phyloP scores from a whole-genome alignment of 64 coral and sea anemone species.

The Montipora cactus region DNA sequence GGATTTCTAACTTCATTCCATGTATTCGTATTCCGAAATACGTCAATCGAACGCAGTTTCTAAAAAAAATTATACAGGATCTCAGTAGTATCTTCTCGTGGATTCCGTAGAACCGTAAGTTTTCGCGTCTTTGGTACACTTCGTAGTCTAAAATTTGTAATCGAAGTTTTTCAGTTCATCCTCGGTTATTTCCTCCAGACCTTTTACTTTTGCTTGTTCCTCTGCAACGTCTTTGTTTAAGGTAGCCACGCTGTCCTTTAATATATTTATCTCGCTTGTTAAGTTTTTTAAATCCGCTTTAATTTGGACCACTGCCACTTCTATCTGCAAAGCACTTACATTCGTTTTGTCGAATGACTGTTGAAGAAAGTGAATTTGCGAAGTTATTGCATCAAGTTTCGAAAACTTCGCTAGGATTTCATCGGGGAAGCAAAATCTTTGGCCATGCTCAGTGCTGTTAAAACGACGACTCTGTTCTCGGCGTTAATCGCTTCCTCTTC shows the following conservation, averaged over 20 bases:
- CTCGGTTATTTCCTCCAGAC: not conserved
- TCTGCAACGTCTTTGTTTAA: not conserved
- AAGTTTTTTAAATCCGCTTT: not conserved
- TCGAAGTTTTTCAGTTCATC: not conserved
- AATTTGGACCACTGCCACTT: not conserved
- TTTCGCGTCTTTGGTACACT: not conserved
- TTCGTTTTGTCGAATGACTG: not conserved
- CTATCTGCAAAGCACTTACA: not conserved
- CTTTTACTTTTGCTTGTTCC: not conserved
- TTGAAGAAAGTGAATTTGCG: not conserved
- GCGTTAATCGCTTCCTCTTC: not conserved
- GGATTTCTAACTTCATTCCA: too few relatives aligned
- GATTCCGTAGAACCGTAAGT: not conserved
- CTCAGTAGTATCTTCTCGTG: not conserved
- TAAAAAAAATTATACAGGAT: not conserved
- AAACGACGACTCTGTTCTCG: not conserved
- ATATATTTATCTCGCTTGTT: not conserved
- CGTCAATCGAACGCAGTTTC: not conserved
- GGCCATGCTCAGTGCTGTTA: not conserved
- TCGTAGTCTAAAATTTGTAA: not conserved
- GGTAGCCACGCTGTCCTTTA: not conserved
- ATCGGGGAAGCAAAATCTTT: not conserved
- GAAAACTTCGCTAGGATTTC: not conserved
- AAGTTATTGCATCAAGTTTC: not conserved
- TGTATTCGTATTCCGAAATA: too few relatives aligned